Evolutionary conservation across 2,888 invertebrate species (phyloP).

Genomic region (Orthosia cruda): DNA sequence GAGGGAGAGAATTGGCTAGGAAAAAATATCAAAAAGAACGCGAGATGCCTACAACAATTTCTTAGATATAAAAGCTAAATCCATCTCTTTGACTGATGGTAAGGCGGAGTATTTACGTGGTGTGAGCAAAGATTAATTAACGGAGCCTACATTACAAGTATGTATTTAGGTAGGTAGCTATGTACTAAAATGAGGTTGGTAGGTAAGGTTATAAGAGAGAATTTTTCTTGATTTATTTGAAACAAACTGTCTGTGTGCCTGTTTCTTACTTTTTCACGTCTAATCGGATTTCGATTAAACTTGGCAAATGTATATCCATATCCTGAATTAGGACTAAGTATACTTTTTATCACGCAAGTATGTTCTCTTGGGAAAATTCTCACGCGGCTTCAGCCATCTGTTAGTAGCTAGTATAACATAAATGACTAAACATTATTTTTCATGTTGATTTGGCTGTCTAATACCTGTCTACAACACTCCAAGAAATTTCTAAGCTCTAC

Average conservation of each 20-base stretch:
- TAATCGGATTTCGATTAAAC: too few relatives aligned
- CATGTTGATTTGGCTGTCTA: not conserved
- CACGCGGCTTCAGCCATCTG: too few relatives aligned
- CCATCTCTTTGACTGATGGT: conserved; percentile 25
- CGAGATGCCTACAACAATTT: too few relatives aligned
- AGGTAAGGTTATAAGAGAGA: not conserved
- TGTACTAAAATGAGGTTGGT: too few relatives aligned
- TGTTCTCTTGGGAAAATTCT: too few relatives aligned
- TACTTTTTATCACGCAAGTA: too few relatives aligned
- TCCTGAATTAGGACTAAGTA: too few relatives aligned
- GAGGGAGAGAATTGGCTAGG: not conserved
- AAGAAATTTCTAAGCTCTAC: too few relatives aligned
- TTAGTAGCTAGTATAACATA: too few relatives aligned
- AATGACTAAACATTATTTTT: not conserved
- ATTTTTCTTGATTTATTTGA: not conserved
- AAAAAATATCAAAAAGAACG: not conserved
- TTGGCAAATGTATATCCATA: too few relatives aligned
- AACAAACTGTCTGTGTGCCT: not conserved
- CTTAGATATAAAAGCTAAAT: conserved; percentile 15
- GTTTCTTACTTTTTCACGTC: too few relatives aligned
- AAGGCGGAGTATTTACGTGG: not conserved
- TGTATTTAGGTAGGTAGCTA: not conserved
- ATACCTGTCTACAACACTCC: too few relatives aligned
- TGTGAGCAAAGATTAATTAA: conserved; percentile 25
- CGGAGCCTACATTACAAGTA: not conserved